Base-by-base conservation (phyloP, 1,140 invertebrate genomes). In the Chymomyza costata region DNA sequence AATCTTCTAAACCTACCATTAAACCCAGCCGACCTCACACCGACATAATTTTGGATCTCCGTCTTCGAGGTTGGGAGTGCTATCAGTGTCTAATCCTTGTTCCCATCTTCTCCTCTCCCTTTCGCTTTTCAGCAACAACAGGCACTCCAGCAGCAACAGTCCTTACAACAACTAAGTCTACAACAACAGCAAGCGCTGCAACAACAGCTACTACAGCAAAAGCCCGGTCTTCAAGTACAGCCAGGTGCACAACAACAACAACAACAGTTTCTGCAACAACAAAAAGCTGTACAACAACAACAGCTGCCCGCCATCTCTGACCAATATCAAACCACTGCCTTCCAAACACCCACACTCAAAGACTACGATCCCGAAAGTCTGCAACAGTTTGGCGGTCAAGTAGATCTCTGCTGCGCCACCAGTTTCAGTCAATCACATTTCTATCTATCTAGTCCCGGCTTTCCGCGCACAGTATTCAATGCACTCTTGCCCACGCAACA, bases 381-480 rank as follows among this genome's bases (percentile, higher is more conserved):
- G 17, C 67, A 71, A 13, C 68, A 74, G 34, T 81, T 66, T 41
- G 65, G 63, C 0, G 54, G 63, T 0, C 32, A 53, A 11, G 50
- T 70, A n/a, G 68, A 74, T 57, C 51, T 67, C 3, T 88, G 89
- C 49, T 89, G 89, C 54, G 56, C 57, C 6, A 83, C 74, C 10
- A 56, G 67, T 11, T 89, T 88, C 43, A 86, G 83, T 5, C 69
- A 85, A 0, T 85, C 83, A 30, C 81, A 85, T 48, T 89, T 90
- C 56, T 70, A 88, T n/a, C 21, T 90, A 0, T 61, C 86, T 2
- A 89, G 87, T 85, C 89, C 89, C 0, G 88, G 87, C 18, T 90
- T 90, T 74, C 88, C 88, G 0, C 76, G 85, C 8, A 85, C 65
- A 1, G 74, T 83, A 1, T 65, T 81, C 43, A 83, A 56, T 13